Evolutionary conservation across 2,113 vertebrate genomes (phyloP), one percentile per base, ranked within the genome.

Genomic region (Indicator maculatus): DNA sequence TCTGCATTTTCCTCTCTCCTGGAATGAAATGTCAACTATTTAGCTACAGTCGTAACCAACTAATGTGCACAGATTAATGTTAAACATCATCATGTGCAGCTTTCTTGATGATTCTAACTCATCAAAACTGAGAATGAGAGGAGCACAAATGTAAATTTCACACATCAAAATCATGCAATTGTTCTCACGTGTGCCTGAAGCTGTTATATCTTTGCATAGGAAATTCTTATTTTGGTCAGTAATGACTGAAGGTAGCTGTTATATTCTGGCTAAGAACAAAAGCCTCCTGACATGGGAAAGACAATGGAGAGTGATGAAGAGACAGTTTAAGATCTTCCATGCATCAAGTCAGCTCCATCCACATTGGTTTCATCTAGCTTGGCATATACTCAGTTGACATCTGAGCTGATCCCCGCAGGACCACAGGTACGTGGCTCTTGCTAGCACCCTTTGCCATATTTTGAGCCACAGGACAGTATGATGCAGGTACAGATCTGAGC

Each of bases 361-460:
- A 30, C 18, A 8, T 2, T 19, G 30, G 16, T 26, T 89, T 89
- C 26, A 45, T 74, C 58, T 84, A 31, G 15, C 15, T 69, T 56
- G 16, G 16, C 44, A 69, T 79, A 53, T 85, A 44, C 30, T 6
- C 2, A 8, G 0, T 12, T 60, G 31, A 28, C 12, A 52, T 56
- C 44, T 26, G 88, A 36, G 30, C 3, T 23, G 15, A 64, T 60
- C 4, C 16, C 65, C 2, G 3, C 12, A 74, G 33, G 24, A 87
- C 20, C 53, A 79, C 14, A 72, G 53, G 28, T 0, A 0, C 0
- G 0, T 8, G 12, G 31, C 36, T 8, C 21, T 71, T 41, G 24
- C 33, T 59, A 81, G 5, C 33, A 71, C 5, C 2, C 15, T 44
- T 36, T 71, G 55, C 33, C 2, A 0, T 75, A 16, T 75, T 89